Base-by-base conservation (phyloP, 2,113 vertebrate genomes). In the Lamprologus tigripictilis region DNA sequence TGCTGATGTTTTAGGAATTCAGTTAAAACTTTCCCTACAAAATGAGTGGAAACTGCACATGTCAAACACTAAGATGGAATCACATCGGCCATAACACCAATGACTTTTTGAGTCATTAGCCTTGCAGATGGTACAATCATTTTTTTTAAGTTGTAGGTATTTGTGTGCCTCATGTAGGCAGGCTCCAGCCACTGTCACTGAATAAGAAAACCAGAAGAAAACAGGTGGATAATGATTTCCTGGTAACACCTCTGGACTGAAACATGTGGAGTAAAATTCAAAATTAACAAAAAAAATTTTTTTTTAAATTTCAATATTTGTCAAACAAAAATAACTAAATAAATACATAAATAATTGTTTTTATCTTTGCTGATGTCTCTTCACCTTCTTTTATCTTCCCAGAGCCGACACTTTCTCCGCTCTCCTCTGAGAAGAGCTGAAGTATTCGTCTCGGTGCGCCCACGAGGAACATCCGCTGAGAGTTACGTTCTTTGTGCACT, bases 211-310 rank as follows among this genome's bases (percentile, higher is more conserved):
- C 40, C 0, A 0, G 23, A 49, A 19, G 14, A 49, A 31, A 76
- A 49, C 26, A 49, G 14, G 26, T 73, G 23, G 37, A 47, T 11
- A 47, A 68, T 4, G 33, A 40, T 68, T 68, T 68, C 11, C 19
- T 37, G 33, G 7, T 21, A 68, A 21, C 63, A 21, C 19, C 19
- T 40, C 4, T 68, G 63, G 19, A 68, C 19, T 68, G 63, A 68
- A 68, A 8, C 11, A 66, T n/a, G 2, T 68, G 63, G 33, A 37
- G 58, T 37, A 68, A 37, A 68, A 68, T 40, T 37, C 19, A 68
- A 68, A 68, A 40, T 68, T 13, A 40, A 68, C 2, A 68, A 37
- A 66, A 14, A 26, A 21, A 21, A 0, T 0, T 0, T 0, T 2
- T n/a, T 66, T 66, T 35, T 7, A 12, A 35, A 35, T 17, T 66